A percentile compares a stretch with the other conserved stretches of the same genome.
Evolutionary conservation across 2,113 vertebrate species (phyloP).

Genomic region (Theristicus caerulescens): DNA sequence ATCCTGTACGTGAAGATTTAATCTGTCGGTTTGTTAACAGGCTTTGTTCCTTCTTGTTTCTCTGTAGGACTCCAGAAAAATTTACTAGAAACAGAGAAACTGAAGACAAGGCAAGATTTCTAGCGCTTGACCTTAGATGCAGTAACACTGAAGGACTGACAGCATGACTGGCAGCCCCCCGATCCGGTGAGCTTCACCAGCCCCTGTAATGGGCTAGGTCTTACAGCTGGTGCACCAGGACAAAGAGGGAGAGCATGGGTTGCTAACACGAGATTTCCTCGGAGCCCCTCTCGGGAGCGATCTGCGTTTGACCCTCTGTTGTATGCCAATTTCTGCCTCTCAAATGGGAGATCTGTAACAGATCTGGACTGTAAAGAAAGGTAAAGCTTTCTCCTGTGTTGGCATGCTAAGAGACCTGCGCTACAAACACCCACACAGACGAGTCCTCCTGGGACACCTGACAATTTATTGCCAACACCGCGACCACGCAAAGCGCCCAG

Average conservation of each 20-base stretch:
- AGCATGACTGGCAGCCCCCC: background rate
- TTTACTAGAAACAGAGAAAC: too few species aligned
- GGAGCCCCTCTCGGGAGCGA: background rate
- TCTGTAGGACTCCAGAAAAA: background rate
- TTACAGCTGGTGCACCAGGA: background rate
- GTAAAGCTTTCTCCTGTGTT: background rate
- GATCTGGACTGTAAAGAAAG: background rate
- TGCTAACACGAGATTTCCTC: too few species aligned
- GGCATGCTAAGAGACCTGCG: too few species aligned
- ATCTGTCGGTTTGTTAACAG: background rate
- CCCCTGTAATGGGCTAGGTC: rapidly evolving
- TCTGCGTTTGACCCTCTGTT: rapidly evolving
- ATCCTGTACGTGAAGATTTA: background rate
- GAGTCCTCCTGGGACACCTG: background rate
- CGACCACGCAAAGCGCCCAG: rapidly evolving
- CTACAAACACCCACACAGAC: too few species aligned
- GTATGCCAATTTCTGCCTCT: background rate
- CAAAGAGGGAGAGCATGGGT: background rate
- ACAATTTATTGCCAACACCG: background rate
- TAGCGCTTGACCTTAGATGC: background rate
- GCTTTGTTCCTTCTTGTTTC: background rate
- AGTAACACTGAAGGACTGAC: rapidly evolving
- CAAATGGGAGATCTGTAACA: background rate
- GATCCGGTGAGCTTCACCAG: background rate
- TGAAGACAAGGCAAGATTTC: background rate